Base-by-base conservation (phyloP, 2,888 invertebrate genomes). In the Phyllotreta cruciferae region DNA sequence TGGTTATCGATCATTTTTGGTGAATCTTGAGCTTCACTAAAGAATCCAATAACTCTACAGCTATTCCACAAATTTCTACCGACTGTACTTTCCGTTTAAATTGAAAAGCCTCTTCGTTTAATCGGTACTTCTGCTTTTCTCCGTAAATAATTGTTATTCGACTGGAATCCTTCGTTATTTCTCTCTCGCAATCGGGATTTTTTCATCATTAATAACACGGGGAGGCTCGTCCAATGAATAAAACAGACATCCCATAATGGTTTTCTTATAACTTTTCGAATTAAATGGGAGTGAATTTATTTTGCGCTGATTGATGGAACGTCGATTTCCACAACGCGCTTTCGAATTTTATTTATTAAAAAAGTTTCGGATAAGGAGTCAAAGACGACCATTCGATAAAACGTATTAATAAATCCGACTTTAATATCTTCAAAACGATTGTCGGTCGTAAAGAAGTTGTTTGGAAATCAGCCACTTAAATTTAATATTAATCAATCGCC, bases 261-360 rank as follows among this genome's bases (percentile, higher is more conserved):
- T 56, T 57, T 24, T 57, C 53, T 62, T 57, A 57, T 62, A 62
- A 62, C 56, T 62, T 62, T 62, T 53, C 56, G 52, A 45, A 62
- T 62, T 42, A 57, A 62, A 53, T 53, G 62, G 24, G 34, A 50
- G 42, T 13, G 52, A 44, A 53, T 57, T 44, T 57, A 53, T 53
- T 53, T 44, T 13, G 10, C 49, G 36, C 41, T 50, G 58, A 58
- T 58, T 58, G 58, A 58, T 58, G 58, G 36, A 13, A 50, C 41
- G 50, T 50, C 58, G 39, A 58, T 35, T 55, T 53, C 39, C 11
- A 24, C 39, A 14, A 9, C 35, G n/a, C 11, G 9, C 34, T 41
- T 50, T 11, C 7, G 35, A 42, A 14, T 58, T 50, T 13, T 24
- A 24, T 34, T 58, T 58, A 50, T 50, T 58, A 9, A 36, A 13